Evolutionary conservation across 2,113 vertebrate genomes (phyloP), one percentile per base, ranked within the genome.

Genomic region (Dendrocopos noguchii): DNA sequence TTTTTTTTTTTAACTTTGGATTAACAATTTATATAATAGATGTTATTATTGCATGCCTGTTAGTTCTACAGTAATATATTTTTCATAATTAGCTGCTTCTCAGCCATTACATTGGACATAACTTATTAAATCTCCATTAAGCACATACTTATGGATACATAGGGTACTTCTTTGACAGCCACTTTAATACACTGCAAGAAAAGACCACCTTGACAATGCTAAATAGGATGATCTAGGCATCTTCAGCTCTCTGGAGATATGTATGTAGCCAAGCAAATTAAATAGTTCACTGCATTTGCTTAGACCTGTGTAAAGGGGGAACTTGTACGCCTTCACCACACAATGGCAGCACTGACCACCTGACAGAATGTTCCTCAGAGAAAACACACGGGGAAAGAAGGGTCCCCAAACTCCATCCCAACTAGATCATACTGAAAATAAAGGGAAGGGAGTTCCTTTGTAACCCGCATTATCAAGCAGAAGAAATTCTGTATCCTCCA

Each of bases 11-110:
- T 21, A n/a, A n/a, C 50, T 52, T 97, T 91, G 88, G 94, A 98
- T 96, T 95, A 97, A 95, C 88, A 94, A 88, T 97, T 96, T 96
- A 82, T 95, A 79, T 96, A 97, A 95, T 96, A 94, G 83, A 91
- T 94, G 93, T 84, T 97, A 97, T 96, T 95, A 96, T 94, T 98
- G 80, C 92, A 93, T 68, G 91, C 81, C 92, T 93, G 24, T 96
- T 96, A 95, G 86, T 93, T 76, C 75, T 97, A 75, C 93, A 90
- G 67, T 87, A 95, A 90, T 96, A 88, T 68, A 27, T 91, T 98
- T 95, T 94, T 94, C 91, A 80, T 73, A 97, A 96, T 97, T 97
- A 97, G 90, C 94, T 91, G 87, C 68, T 92, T 81, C 95, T 96
- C 94, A 97, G 93, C 91, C 95, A 74, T 94, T 96, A 95, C 84